Evolutionary conservation across 2,888 invertebrate species (phyloP), one percentile per base, ranked within the genome.

Genomic region (Smittia sp.): DNA sequence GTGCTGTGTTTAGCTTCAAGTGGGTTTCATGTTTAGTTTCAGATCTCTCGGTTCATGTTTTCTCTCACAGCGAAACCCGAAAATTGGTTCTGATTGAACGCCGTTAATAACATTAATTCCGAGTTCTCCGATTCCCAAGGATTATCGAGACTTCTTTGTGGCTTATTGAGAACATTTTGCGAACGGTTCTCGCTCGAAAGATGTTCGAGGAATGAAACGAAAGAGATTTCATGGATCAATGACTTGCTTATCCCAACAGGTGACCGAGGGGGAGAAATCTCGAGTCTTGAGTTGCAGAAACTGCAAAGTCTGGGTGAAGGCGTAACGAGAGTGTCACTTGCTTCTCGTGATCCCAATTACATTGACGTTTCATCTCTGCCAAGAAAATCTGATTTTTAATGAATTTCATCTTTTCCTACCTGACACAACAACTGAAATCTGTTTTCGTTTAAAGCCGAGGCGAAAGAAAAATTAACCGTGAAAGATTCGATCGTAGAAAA

Each of bases 81-180:
- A 70, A 70, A 70, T 54, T 70, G 52, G 52, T 54, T 70, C 52
- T 52, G 69, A 70, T 70, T 70, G 69, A 70, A 46, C 52, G 52
- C 69, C 54, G 69, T 70, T 70, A 70, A 70, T 70, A 70, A 32
- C 52, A 70, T 70, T 70, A 70, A 70, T 70, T 70, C 54, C 24
- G 39, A 25, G n/a, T 70, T 54, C 54, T 32, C 9, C 52, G 27
- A 27, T 39, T 15, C 69, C 18, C 1, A 15, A 52, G n/a, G 69
- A 22, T 65, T 27, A 46, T 27, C 20, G 32, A 68, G 46, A 15
- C 9, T 67, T 67, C 22, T 67, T 67, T 67, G 39, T 67, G 67
- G 67, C 32, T 67, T 67, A 67, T 22, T 18, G 66, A 66, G 66
- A 32, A 58, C 58, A n/a, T 13, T 58, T 58, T 58, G 58, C 58